Conservation (phyloP, 2,797 vertebrate species). For the Pempheris klunzingeri region DNA sequence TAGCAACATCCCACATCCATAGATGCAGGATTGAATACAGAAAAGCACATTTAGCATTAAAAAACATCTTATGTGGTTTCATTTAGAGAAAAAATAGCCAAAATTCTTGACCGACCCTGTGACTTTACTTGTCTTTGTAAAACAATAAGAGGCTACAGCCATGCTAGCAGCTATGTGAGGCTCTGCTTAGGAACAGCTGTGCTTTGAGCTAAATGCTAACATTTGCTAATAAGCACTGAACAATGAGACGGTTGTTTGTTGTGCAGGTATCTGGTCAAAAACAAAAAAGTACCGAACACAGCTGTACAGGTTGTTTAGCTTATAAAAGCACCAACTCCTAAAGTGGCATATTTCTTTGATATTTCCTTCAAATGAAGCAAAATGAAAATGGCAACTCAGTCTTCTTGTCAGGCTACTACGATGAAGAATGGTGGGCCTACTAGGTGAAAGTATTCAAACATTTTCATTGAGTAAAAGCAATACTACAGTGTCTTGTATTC, state of each 20-base stretch:
- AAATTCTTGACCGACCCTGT: not conserved
- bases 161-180: not conserved
- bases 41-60: not conserved
- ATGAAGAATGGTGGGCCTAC: not conserved
- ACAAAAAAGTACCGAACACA: not conserved
- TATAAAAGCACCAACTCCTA: not conserved
- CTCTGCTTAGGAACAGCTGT: not conserved
- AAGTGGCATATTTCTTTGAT: not conserved
- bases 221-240: not conserved
- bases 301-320: not conserved
- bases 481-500: too few species aligned
- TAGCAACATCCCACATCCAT: conserved; percentile 37
- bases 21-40: conserved; percentile 3
- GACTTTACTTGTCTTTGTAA: not conserved
- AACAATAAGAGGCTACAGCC: not conserved
- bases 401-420: not conserved
- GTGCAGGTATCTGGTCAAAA: not conserved
- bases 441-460: too few species aligned
- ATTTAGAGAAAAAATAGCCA: not conserved
- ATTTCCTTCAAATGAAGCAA: not conserved
- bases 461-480: too few species aligned
- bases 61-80: not conserved
- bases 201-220: conserved; percentile 1
- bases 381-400: not conserved
- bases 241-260: not conserved